phyloP scores from a whole-genome alignment of 2,888 invertebrate species.

The Galerucella calmariensis region DNA sequence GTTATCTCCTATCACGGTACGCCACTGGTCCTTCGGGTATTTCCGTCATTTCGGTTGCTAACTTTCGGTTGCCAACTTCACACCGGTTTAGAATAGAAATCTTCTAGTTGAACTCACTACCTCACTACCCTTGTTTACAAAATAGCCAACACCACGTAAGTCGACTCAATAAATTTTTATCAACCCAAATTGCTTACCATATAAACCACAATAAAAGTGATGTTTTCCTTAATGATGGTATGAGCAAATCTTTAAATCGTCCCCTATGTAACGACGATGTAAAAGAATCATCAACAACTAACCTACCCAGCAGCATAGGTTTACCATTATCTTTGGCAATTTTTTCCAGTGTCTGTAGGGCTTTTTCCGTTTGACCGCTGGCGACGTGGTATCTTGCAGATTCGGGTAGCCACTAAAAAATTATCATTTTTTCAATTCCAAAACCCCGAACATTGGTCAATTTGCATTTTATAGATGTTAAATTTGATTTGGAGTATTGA shows the following conservation, averaged over 20 bases:
- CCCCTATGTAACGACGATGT: slow-evolving; percentile 73
- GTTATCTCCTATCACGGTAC: no score
- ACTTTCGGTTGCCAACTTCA: no score
- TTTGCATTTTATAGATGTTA: no score
- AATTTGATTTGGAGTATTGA: no score
- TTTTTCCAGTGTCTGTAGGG: slow-evolving; percentile 84
- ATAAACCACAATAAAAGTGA: slow-evolving; percentile 92
- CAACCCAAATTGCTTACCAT: slow-evolving; percentile 71
- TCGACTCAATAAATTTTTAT: no score
- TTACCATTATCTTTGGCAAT: slow-evolving; percentile 90
- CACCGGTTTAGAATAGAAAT: no score
- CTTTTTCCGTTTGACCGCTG: slow-evolving; percentile 87
- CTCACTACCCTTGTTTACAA: no score
- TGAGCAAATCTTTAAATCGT: slow-evolving; percentile 76
- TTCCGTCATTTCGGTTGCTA: no score
- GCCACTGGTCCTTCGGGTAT: no score
- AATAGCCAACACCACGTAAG: no score
- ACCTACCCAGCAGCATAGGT: slow-evolving; percentile 85
- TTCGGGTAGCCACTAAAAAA: slow-evolving; percentile 88
- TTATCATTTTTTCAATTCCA: background rate
- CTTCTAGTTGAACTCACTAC: no score
- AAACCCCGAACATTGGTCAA: background rate
- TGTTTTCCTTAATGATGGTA: slow-evolving; percentile 84
- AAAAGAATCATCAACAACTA: slow-evolving; percentile 82
- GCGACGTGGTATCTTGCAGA: slow-evolving; percentile 91